These are phyloP conservation scores for Rhagonycha lutea DNA, from an alignment of 2,888 invertebrate genomes.

Conservation along the genomic window DNA sequence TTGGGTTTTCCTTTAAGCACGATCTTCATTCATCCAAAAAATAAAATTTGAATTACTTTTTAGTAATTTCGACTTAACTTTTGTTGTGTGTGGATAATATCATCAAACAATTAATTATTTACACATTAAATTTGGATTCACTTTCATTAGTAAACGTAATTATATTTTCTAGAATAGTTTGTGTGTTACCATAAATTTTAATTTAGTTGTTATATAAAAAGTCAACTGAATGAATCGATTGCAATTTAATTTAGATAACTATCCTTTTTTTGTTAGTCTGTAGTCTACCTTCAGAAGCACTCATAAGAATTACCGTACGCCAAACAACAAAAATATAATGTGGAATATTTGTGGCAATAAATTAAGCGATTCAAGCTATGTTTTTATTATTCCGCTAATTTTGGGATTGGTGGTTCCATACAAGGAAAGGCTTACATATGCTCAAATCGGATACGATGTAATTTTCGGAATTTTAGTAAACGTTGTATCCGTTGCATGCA, in stretches of 20 bases:
- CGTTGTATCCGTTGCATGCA: not conserved
- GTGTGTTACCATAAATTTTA: not conserved
- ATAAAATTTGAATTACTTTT: too few species aligned
- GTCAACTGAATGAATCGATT: not conserved
- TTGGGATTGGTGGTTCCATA: not conserved
- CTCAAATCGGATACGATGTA: not conserved
- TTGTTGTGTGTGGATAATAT: too few species aligned
- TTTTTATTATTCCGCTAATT: not conserved
- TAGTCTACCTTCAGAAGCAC: not conserved
- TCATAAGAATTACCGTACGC: too few species aligned
- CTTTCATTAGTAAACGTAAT: not conserved
- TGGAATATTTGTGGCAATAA: not conserved
- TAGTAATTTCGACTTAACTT: too few species aligned
- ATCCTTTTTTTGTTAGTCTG: not conserved
- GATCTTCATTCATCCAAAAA: too few species aligned
- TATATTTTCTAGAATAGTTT: not conserved
- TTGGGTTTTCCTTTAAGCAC: too few species aligned
- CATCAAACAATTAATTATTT: too few species aligned
- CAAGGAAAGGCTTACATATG: not conserved
- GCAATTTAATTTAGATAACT: not conserved
- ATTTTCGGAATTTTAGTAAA: not conserved
- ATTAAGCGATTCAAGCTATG: not conserved
- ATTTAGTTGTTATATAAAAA: not conserved
- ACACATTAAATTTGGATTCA: not conserved
- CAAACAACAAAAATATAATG: not conserved